A percentile compares a stretch with the other conserved stretches of the same genome.
These are phyloP conservation scores for Nothocercus nigrocapillus DNA, from an alignment of 2,113 vertebrate species.

Conservation along the genomic window DNA sequence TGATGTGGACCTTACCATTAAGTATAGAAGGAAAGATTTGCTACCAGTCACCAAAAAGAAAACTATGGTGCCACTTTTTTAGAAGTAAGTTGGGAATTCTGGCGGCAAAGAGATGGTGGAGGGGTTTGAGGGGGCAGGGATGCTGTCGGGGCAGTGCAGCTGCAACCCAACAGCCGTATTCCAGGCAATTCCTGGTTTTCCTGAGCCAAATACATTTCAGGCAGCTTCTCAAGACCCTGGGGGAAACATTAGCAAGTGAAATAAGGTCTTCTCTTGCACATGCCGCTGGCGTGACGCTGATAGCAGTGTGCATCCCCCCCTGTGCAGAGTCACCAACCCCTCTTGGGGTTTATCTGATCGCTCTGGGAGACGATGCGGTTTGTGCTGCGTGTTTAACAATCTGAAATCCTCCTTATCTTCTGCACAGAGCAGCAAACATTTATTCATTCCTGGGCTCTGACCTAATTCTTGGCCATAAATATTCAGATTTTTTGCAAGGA, in stretches of 20 bases:
- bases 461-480: slow-evolving; percentile 54
- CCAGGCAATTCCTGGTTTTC: not conserved
- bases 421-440: not conserved
- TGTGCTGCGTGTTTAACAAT: not conserved
- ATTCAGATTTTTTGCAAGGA: not conserved
- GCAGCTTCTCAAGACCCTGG: too few relatives aligned
- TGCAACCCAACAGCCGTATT: not conserved
- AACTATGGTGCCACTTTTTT: not conserved
- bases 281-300: not conserved
- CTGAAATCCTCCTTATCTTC: not conserved
- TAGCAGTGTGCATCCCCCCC: not conserved
- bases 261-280: not conserved
- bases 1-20: not conserved
- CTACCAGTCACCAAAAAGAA: not conserved
- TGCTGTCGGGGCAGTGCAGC: not conserved
- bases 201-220: too few relatives aligned
- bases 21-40: not conserved
- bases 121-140: not conserved
- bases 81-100: not conserved
- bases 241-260: not conserved
- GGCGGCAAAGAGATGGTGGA: not conserved
- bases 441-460: not conserved
- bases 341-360: not conserved
- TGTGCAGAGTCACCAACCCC: not conserved
- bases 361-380: not conserved